Conservation (phyloP, 2,113 vertebrate species). For the Trochalopteron elliotii region DNA sequence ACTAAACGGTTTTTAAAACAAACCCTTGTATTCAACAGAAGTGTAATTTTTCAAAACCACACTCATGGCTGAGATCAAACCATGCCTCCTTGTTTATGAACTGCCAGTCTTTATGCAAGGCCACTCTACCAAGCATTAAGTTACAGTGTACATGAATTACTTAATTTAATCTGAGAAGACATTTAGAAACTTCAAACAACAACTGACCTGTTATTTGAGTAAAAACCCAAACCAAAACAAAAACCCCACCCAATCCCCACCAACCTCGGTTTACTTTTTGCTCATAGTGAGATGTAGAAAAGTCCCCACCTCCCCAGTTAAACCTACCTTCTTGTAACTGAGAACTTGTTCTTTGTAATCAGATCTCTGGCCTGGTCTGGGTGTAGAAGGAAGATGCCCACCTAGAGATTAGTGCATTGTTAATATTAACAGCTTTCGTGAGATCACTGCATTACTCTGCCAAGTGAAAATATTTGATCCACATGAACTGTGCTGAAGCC, state of each 20-base stretch:
- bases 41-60: background rate
- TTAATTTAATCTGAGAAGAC: background rate
- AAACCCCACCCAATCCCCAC: background rate
- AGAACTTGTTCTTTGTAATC: background rate
- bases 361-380: background rate
- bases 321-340: background rate
- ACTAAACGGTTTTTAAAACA: background rate
- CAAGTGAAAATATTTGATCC: background rate
- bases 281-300: background rate
- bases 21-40: background rate
- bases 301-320: background rate
- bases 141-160: background rate
- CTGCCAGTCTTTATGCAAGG: background rate
- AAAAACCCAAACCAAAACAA: background rate
- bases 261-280: background rate
- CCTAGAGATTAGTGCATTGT: background rate
- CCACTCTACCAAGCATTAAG: background rate
- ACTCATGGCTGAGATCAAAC: background rate
- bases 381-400: background rate
- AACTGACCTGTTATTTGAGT: background rate
- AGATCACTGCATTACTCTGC: background rate
- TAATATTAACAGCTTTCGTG: conserved; percentile 16
- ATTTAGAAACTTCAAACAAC: background rate
- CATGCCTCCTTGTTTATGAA: background rate
- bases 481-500: background rate